Conservation (phyloP, 2,888 invertebrate species). For the Yponomeuta sedellus region DNA sequence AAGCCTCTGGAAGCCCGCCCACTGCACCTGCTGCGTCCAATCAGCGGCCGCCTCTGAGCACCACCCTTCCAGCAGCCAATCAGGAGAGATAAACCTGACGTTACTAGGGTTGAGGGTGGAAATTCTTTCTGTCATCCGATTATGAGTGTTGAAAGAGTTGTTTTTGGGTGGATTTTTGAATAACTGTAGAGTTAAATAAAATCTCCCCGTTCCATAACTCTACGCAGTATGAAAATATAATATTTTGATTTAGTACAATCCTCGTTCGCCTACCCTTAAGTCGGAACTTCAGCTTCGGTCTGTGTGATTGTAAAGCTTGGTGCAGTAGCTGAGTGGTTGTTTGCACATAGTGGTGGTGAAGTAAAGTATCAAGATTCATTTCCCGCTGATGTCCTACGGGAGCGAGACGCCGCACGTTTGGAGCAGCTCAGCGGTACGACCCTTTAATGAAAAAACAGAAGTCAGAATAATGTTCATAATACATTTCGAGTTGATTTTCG, state of each 20-base stretch:
- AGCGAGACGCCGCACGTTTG: constrained; percentile 74
- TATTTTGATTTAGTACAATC: constrained; percentile 59
- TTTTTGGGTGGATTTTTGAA: constrained; percentile 26
- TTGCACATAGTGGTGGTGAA: constrained; percentile 16
- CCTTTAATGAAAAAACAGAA: not conserved
- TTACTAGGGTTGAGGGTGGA: constrained; percentile 39
- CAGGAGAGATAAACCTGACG: constrained; percentile 52
- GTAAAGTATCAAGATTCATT: constrained; percentile 70
- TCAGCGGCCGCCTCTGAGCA: constrained; percentile 40
- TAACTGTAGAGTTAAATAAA: constrained; percentile 45
- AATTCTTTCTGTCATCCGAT: constrained; percentile 20
- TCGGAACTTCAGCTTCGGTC: constrained; percentile 24
- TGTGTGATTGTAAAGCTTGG: constrained; percentile 19
- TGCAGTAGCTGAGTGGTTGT: constrained; percentile 29
- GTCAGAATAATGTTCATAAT: not conserved
- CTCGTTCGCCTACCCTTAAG: constrained; percentile 27
- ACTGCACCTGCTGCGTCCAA: constrained; percentile 55
- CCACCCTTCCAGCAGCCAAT: constrained; percentile 52
- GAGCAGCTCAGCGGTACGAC: constrained; percentile 65
- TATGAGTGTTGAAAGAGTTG: constrained; percentile 16
- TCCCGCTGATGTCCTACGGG: constrained; percentile 75
- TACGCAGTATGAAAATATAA: constrained; percentile 41
- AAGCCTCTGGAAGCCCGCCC: constrained; percentile 52
- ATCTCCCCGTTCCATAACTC: constrained; percentile 35
- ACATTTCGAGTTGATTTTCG: too few relatives aligned